Conservation (phyloP, 2,113 vertebrate species). For the Dromiciops gliroides region DNA sequence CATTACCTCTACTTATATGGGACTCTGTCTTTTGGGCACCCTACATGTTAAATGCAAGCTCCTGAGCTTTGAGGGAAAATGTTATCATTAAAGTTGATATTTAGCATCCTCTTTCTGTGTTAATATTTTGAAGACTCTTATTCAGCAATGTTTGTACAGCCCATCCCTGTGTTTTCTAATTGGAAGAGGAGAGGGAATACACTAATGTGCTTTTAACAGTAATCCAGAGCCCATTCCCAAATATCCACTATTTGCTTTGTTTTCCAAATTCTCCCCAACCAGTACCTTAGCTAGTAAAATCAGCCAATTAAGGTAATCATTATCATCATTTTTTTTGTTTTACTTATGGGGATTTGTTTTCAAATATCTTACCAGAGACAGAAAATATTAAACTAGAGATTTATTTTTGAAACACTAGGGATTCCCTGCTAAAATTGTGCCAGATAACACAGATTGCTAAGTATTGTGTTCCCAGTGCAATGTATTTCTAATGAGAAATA, state of each 20-base stretch:
- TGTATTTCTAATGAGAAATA: constrained; percentile 58
- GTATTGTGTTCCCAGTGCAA: constrained; percentile 37
- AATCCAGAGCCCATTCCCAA: constrained; percentile 45
- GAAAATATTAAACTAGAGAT: too few species aligned
- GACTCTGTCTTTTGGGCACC: constrained; percentile 29
- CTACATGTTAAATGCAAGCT: not conserved
- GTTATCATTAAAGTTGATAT: constrained; percentile 48
- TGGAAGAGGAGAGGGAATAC: constrained; percentile 52
- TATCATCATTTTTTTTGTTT: constrained; percentile 32
- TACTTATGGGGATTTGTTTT: constrained; percentile 49
- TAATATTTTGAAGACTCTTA: constrained; percentile 57
- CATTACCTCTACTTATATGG: not conserved
- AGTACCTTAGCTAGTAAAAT: constrained; percentile 30
- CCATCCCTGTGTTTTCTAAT: constrained; percentile 29
- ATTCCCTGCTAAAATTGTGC: too few species aligned
- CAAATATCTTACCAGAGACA: too few species aligned
- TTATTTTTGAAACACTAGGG: too few species aligned
- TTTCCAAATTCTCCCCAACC: constrained; percentile 33
- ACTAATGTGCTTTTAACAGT: constrained; percentile 37
- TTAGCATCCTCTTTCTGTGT: constrained; percentile 30
- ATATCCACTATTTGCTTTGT: constrained; percentile 14
- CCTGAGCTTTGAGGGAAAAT: constrained; percentile 22
- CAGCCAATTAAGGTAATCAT: constrained; percentile 29
- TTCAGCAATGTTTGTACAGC: constrained; percentile 53
- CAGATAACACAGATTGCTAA: constrained; percentile 11